Conservation (phyloP, 2,888 invertebrate species). For the Cyrtodaria siliqua region DNA sequence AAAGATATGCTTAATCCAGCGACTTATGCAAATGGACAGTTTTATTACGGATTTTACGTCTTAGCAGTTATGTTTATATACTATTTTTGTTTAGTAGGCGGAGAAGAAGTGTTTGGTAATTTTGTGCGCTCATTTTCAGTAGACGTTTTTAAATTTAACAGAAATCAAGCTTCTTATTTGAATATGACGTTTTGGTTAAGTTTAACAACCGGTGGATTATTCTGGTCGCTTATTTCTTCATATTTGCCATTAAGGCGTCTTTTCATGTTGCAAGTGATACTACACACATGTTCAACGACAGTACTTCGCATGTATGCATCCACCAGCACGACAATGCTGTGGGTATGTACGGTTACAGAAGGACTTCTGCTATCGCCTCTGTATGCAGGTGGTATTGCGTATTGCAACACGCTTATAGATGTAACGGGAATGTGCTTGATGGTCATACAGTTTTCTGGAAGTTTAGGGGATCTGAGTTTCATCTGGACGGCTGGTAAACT, state of each 20-base stretch:
- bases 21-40: constrained; percentile 32
- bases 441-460: constrained; percentile 30
- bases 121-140: constrained; percentile 46
- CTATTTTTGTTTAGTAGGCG: constrained; percentile 25
- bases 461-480: constrained; percentile 31
- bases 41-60: constrained; percentile 27
- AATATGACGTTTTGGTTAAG: constrained; percentile 37
- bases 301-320: constrained; percentile 10
- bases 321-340: constrained; percentile 16
- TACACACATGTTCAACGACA: constrained; percentile 2
- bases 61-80: constrained; percentile 20
- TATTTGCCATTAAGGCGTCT: constrained; percentile 12
- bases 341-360: constrained; percentile 26
- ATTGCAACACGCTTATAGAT: constrained; percentile 33
- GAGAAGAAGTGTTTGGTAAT: constrained; percentile 26
- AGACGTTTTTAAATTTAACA: constrained; percentile 23
- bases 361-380: constrained; percentile 26
- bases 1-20: constrained; percentile 40
- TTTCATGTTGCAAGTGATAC: constrained; percentile 5
- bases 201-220: constrained; percentile 24
- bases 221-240: background rate
- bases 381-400: constrained; percentile 33
- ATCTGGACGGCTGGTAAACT: constrained; percentile 28
- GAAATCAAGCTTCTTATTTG: constrained; percentile 29
- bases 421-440: constrained; percentile 37